These are phyloP conservation scores for Scleropages formosus DNA, from an alignment of 2,797 vertebrate genomes.

Conservation along the genomic window DNA sequence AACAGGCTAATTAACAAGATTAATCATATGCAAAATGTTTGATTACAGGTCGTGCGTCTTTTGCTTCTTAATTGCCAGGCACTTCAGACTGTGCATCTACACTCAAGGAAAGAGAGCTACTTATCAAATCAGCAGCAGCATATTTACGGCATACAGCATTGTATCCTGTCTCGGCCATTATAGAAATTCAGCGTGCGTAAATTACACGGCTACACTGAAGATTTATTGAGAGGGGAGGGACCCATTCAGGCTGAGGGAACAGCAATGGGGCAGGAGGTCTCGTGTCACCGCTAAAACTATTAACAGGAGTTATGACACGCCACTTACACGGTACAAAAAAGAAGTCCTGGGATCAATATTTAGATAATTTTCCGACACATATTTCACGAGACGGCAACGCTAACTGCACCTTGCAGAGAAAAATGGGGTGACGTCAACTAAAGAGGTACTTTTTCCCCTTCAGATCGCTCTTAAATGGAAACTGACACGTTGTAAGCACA, in stretches of 20 bases:
- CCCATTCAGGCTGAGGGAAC: conserved; percentile 58
- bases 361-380: conserved; percentile 24
- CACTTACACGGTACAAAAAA: conserved; percentile 42
- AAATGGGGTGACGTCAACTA: background rate
- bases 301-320: conserved; percentile 44
- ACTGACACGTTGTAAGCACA: background rate
- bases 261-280: conserved; percentile 56
- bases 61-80: conserved; percentile 43
- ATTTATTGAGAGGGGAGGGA: conserved; percentile 57
- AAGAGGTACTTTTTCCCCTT: conserved; percentile 19
- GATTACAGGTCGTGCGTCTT: conserved; percentile 48
- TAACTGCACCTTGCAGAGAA: background rate
- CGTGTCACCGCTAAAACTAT: conserved; percentile 60
- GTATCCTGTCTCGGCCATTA: conserved; percentile 25
- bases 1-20: conserved; percentile 68
- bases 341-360: conserved; percentile 17
- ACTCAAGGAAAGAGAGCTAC: conserved; percentile 28
- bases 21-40: conserved; percentile 60
- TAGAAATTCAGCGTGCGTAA: conserved; percentile 37
- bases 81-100: conserved; percentile 42
- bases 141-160: conserved; percentile 27
- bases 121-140: conserved; percentile 18
- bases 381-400: conserved; percentile 19
- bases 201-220: conserved; percentile 46
- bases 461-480: background rate